These are phyloP conservation scores for Leptura quadrifasciata DNA, from an alignment of 2,888 invertebrate genomes.

Conservation along the genomic window DNA sequence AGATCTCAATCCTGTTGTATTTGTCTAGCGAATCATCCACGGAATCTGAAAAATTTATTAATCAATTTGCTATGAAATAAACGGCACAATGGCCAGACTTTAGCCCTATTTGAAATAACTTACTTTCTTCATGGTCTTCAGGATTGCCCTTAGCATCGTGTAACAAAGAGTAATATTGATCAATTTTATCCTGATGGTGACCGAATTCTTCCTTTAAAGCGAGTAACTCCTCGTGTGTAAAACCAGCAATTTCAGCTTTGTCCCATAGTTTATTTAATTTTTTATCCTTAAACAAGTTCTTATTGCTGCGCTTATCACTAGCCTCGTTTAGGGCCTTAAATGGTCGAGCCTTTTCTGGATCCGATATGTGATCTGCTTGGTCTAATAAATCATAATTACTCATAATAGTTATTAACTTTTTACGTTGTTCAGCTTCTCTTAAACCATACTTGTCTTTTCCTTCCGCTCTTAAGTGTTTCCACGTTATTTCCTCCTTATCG, in stretches of 20 bases:
- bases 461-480: slow-evolving; percentile 88
- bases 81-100: no score
- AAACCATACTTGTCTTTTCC: slow-evolving; percentile 91
- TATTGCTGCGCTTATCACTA: slow-evolving; percentile 80
- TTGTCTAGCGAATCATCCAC: slow-evolving; percentile 83
- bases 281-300: slow-evolving; percentile 90
- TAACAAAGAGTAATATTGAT: slow-evolving; percentile 89
- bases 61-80: no score
- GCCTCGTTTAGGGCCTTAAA: slow-evolving; percentile 74
- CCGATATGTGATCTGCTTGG: slow-evolving; percentile 84
- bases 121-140: slow-evolving; percentile 81
- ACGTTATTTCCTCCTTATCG: slow-evolving; percentile 92
- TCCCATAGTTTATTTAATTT: slow-evolving; percentile 93
- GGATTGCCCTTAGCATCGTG: slow-evolving; percentile 81
- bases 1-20: slow-evolving; percentile 81
- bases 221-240: slow-evolving; percentile 87
- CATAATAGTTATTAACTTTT: slow-evolving; percentile 89
- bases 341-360: slow-evolving; percentile 77
- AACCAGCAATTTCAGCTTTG: slow-evolving; percentile 92
- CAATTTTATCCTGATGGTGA: slow-evolving; percentile 95
- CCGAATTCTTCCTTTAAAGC: slow-evolving; percentile 91
- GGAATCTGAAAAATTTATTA: slow-evolving; percentile 78
- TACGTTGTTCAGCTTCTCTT: slow-evolving; percentile 86
- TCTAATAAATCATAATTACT: slow-evolving; percentile 86
- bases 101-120: slow-evolving; percentile 64